Base-by-base conservation (phyloP, 2,888 invertebrate genomes). In the Cerastoderma edule region DNA sequence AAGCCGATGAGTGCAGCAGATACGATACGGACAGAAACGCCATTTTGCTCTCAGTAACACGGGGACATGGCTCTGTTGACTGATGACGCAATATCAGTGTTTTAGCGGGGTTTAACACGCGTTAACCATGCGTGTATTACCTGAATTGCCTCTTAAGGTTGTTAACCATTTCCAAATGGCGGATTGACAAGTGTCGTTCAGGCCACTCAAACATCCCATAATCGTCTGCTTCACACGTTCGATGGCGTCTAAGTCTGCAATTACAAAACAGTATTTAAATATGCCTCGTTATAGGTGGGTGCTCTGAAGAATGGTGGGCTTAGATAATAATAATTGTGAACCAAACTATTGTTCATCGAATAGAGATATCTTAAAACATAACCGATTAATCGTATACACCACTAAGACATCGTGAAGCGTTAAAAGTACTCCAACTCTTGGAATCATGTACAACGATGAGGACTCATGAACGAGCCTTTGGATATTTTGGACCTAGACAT, bases 131-230 rank as follows among this genome's bases (percentile, higher is more conserved):
- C n/a, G n/a, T n/a, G n/a, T n/a, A n/a, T n/a, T 56, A 57, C 57
- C 57, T 24, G 24, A 5, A n/a, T 32, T 32, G 33, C 33, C 57
- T n/a, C 3, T 19, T 2, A 57, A 8, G 32, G 57, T 57, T 5
- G 57, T 33, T 8, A 57, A n/a, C 57, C 57, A 57, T 16, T 22
- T 57, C 28, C 32, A 32, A 16, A 57, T 57, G 32, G 32, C 57
- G 16, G 57, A 19, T 28, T 32, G 10, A 19, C 28, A 19, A 13
- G 57, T 13, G n/a, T 30, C 57, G 32, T 57, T 33, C n/a, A 57
- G n/a, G n/a, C 57, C 33, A 0, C 19, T 33, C 19, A 57, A n/a
- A 32, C 57, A 32, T 22, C 33, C 57, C 19, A 16, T 32, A 33
- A 57, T 57, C 2, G 57, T 57, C 28, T 33, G 32, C 33, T 57